Evolutionary conservation across 37 sponge, comb jelly and placozoan species (phyloP), one percentile per base, ranked within the genome.

Genomic region (Crambe crambe): DNA sequence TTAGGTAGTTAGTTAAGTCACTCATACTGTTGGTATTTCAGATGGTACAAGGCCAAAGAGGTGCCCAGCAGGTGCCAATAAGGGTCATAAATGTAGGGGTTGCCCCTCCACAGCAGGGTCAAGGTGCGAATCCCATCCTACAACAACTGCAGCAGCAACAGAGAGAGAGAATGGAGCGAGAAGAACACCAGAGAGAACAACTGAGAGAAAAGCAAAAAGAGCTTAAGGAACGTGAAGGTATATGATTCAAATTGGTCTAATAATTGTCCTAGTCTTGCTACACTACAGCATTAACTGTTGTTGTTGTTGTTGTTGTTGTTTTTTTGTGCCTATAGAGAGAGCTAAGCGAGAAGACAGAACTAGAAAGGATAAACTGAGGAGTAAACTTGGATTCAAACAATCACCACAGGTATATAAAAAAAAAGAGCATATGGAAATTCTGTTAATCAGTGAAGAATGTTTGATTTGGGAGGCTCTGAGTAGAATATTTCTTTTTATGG

Each of bases 381-480:
- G 9, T 6, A 64, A 72, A 31, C 54, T 82, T 1, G 21, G 32
- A 22, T 58, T 63, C 36, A 9, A 61, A 27, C 65, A 73, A 42
- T 26, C 65, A 29, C 82, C 82, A 26, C 22, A 39, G 65, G 80
- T 80, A 54, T 60, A 23, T 40, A 9, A 31, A n/a, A n/a, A n/a
- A n/a, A n/a, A n/a, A n/a, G n/a, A n/a, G n/a, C n/a, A n/a, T n/a
- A n/a, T n/a, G n/a, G n/a, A n/a, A n/a, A n/a, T n/a, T n/a, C n/a
- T n/a, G n/a, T n/a, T n/a, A n/a, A n/a, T n/a, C n/a, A n/a, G n/a
- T n/a, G n/a, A n/a, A n/a, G n/a, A n/a, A n/a, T n/a, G n/a, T n/a
- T n/a, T n/a, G n/a, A n/a, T n/a, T n/a, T n/a, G n/a, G n/a, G n/a
- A n/a, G n/a, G n/a, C n/a, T n/a, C n/a, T n/a, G n/a, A n/a, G n/a